A percentile compares a stretch with the other conserved stretches of the same genome.
These are phyloP conservation scores for Nerophis ophidion DNA, from an alignment of 2,113 vertebrate species.

Conservation along the genomic window DNA sequence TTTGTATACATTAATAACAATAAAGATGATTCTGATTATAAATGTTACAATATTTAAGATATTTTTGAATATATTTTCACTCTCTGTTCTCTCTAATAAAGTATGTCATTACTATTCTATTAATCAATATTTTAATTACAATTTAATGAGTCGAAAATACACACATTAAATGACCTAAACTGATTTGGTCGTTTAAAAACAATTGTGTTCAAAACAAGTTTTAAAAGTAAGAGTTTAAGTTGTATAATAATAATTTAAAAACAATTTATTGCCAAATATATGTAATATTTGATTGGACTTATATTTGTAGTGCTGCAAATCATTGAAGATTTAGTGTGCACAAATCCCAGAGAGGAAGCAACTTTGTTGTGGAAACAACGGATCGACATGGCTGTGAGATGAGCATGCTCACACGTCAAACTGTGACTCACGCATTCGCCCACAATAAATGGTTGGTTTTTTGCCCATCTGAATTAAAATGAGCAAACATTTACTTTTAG, in stretches of 20 bases:
- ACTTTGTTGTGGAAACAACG: background rate
- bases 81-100: background rate
- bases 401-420: background rate
- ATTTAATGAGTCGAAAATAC: background rate
- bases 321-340: too few relatives aligned
- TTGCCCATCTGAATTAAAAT: conserved; percentile 34
- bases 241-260: too few relatives aligned
- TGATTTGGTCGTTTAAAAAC: too few relatives aligned
- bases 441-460: conserved; percentile 41
- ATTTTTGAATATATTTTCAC: background rate
- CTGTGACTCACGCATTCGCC: conserved; percentile 29
- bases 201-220: too few relatives aligned
- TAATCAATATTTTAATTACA: background rate
- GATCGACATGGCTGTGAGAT: conserved; percentile 12
- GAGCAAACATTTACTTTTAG: conserved; percentile 21
- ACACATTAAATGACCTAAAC: too few relatives aligned
- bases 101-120: background rate
- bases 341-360: background rate
- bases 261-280: too few relatives aligned
- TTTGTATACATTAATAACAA: too few relatives aligned
- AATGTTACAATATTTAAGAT: too few relatives aligned
- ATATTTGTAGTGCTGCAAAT: too few relatives aligned
- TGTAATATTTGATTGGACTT: too few relatives aligned
- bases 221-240: too few relatives aligned
- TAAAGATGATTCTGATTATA: too few relatives aligned